Evolutionary conservation across 2,888 invertebrate species (phyloP), one percentile per base, ranked within the genome.

Genomic region (Sminthurinus aureus): DNA sequence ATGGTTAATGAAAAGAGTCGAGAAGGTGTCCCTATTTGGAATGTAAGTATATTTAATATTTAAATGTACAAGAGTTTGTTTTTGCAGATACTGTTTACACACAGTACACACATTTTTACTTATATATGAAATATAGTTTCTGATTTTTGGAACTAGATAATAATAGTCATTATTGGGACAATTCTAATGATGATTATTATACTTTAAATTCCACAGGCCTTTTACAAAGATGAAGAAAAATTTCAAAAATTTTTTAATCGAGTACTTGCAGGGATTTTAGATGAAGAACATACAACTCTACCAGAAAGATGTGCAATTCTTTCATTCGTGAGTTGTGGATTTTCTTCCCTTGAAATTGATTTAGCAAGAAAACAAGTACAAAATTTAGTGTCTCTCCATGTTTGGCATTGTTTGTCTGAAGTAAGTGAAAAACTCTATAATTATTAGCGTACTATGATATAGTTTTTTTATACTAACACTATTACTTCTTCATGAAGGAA

Each of bases 1-100:
- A 97, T 99, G 96, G 94, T 99, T 75, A 99, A 99, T 91, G 99
- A 99, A 90, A 99, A 99, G 90, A 98, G 98, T 90, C 92, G 99
- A 0, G 99, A 99, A 91, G 92, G 99, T 81, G 98, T 99, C 12
- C 96, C 96, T 85, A 97, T 98, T 4, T 99, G 99, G 99, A 94
- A 96, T 91, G 95, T 95, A 88, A 89, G 90, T 87, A 11, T 8
- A 26, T 24, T 38, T 66, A 50, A 74, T 38, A 6, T 67, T 9
- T 67, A n/a, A 11, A 4, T 69, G 22, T n/a, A 69, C 67, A 11
- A 58, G 6, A 38, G 38, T n/a, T n/a, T n/a, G n/a, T n/a, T n/a
- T n/a, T n/a, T n/a, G n/a, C n/a, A n/a, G n/a, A n/a, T n/a, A n/a
- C n/a, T n/a, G n/a, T n/a, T n/a, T n/a, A n/a, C n/a, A n/a, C n/a